Base-by-base conservation (phyloP, 2,888 invertebrate genomes). In the Meiosimyza platycephala region DNA sequence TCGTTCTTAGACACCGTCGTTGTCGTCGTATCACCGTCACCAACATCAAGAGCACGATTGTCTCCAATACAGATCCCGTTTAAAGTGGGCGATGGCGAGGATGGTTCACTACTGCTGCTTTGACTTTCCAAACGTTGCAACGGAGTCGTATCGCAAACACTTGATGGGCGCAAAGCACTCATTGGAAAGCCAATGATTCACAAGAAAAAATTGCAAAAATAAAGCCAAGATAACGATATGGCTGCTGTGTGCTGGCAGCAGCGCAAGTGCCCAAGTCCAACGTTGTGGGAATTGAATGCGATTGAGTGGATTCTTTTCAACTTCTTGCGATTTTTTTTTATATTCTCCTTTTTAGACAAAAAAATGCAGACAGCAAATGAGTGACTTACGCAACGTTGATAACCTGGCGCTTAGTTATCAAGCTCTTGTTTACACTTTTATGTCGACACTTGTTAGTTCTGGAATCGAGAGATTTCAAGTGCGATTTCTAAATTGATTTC, bases 91-190 rank as follows among this genome's bases (percentile, higher is more conserved):
- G 54, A 72, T 57, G 85, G 85, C 9, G 83, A 83, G 11, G 85
- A 83, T 16, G 84, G 84, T 76, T 84, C 84, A 74, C 84, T 77
- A 72, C 79, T 80, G 78, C 85, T 84, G 76, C 85, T 84, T 28
- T 81, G 83, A 52, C 81, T 83, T 64, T 85, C 85, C 57, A 85
- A 80, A 22, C 83, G 78, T 70, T 84, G 81, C 52, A 84, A 79
- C 28, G 83, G 85, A 52, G 85, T 83, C 40, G 85, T 84, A 47
- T 84, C 85, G 72, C 82, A 79, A n/a, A 83, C 80, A 72, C 81
- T 82, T 16, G 74, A 78, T 54, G 85, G 83, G 33, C 83, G 79
- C 71, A 83, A 78, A 74, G 78, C 80, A 71, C 76, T 81, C 82
- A 82, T 83, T 57, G 67, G 70, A 52, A 47, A 15, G 16, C 64